Evolutionary conservation across 2,888 invertebrate species (phyloP).

Genomic region (Merodon equestris): DNA sequence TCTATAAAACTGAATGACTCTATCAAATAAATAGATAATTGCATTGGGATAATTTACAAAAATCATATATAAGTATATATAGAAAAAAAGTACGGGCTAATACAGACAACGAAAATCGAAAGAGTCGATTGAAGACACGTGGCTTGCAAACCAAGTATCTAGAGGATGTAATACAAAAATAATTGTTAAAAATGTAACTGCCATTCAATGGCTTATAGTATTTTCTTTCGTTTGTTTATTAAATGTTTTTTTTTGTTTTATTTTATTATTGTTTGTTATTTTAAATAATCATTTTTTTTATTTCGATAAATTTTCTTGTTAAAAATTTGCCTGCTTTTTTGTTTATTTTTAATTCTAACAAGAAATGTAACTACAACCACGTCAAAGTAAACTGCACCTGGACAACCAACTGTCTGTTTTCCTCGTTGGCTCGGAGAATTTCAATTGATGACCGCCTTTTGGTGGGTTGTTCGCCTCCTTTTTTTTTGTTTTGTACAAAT

Average conservation of each 20-base stretch:
- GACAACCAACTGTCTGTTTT: slow-evolving; percentile 92
- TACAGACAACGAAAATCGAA: slow-evolving; percentile 52
- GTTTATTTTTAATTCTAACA: slow-evolving; percentile 69
- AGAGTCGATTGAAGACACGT: slow-evolving; percentile 27
- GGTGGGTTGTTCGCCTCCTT: slow-evolving; percentile 95
- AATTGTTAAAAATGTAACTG: slow-evolving; percentile 48
- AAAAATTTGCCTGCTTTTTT: slow-evolving; percentile 16
- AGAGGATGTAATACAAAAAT: slow-evolving; percentile 63
- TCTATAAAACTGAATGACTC: slow-evolving; percentile 34
- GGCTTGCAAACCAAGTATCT: slow-evolving; percentile 25
- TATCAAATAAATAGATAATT: slow-evolving; percentile 40
- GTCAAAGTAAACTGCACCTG: slow-evolving; percentile 94
- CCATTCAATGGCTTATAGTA: slow-evolving; percentile 61
- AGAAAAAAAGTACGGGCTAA: slow-evolving; percentile 11
- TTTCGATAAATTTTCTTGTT: slow-evolving; percentile 51
- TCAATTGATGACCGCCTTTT: slow-evolving; percentile 89
- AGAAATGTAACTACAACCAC: slow-evolving; percentile 79
- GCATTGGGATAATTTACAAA: slow-evolving; percentile 27
- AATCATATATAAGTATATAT: slow-evolving; percentile 13
- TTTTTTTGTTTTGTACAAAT: too few species aligned
- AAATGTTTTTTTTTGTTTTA: slow-evolving; percentile 26
- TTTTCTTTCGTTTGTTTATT: slow-evolving; percentile 29
- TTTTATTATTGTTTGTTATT: slow-evolving; percentile 63
- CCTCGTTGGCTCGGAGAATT: slow-evolving; percentile 87
- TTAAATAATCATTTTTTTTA: slow-evolving; percentile 50